Conservation (phyloP, 2,797 vertebrate species). For the Enteromius anoplus region DNA sequence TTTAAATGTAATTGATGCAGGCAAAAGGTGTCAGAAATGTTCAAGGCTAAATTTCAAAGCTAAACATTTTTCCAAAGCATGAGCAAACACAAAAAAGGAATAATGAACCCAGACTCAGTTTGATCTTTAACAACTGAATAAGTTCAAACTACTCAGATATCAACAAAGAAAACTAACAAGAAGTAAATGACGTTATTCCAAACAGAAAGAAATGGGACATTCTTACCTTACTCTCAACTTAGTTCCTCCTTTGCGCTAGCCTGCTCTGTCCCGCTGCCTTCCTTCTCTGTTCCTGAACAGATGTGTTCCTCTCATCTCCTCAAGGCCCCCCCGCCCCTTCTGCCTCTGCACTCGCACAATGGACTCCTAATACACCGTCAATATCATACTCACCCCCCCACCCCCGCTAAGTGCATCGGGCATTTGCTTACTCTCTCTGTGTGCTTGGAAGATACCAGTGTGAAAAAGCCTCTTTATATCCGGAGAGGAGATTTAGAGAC, state of each 20-base stretch:
- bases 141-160: not conserved
- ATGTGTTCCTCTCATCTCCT: conserved; percentile 67
- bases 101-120: not conserved
- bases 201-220: conserved; percentile 6
- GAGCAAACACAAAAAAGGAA: not conserved
- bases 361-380: conserved; percentile 50
- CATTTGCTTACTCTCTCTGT: conserved; percentile 32
- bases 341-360: conserved; percentile 54
- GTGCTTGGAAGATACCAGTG: conserved; percentile 35
- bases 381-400: conserved; percentile 9
- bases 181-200: not conserved
- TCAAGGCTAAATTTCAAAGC: not conserved
- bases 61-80: not conserved
- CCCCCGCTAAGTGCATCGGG: conserved; percentile 35
- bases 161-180: not conserved
- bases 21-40: not conserved
- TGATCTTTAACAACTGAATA: not conserved
- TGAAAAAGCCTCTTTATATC: conserved; percentile 49
- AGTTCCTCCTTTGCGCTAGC: conserved; percentile 12
- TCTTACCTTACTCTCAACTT: conserved; percentile 60
- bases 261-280: conserved; percentile 29
- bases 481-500: conserved; percentile 49
- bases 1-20: not conserved
- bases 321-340: conserved; percentile 42
- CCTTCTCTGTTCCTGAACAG: conserved; percentile 63